Percentiles rank a stretch among this genome's conserved stretches.
Evolutionary conservation across 2,797 vertebrate species (phyloP).

Genomic region (Hemibagrus guttatus): DNA sequence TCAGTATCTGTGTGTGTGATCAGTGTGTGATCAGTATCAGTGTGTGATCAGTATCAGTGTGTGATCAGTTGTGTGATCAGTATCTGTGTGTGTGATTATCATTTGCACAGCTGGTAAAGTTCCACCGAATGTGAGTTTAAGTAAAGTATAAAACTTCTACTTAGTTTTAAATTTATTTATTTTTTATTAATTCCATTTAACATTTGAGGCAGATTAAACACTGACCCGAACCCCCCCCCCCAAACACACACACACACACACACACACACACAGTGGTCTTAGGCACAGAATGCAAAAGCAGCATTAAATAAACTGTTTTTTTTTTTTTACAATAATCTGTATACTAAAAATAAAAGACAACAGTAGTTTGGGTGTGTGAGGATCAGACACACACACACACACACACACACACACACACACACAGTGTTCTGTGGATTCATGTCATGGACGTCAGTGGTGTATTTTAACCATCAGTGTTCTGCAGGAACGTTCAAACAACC

Average conservation of each 20-base stretch:
- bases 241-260: not conserved
- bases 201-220: not conserved
- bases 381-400: not conserved
- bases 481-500: not conserved
- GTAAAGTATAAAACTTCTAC: not conserved
- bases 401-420: not conserved
- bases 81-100: not conserved
- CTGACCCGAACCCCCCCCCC: no score
- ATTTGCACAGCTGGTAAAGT: no score
- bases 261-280: not conserved
- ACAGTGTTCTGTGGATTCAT: not conserved
- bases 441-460: not conserved
- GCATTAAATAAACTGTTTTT: not conserved
- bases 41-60: no score
- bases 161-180: not conserved
- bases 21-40: no score
- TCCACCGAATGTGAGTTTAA: not conserved
- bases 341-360: not conserved
- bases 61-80: no score
- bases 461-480: not conserved
- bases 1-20: no score
- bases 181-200: conserved; percentile 3
- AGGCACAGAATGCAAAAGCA: conserved; percentile 1
- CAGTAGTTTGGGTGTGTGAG: not conserved
- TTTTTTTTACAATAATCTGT: not conserved